A percentile compares a stretch with the other conserved stretches of the same genome.
Evolutionary conservation across 53 echinoderm and acorn worm species (phyloP).

Genomic region (Actinopyga echinites): DNA sequence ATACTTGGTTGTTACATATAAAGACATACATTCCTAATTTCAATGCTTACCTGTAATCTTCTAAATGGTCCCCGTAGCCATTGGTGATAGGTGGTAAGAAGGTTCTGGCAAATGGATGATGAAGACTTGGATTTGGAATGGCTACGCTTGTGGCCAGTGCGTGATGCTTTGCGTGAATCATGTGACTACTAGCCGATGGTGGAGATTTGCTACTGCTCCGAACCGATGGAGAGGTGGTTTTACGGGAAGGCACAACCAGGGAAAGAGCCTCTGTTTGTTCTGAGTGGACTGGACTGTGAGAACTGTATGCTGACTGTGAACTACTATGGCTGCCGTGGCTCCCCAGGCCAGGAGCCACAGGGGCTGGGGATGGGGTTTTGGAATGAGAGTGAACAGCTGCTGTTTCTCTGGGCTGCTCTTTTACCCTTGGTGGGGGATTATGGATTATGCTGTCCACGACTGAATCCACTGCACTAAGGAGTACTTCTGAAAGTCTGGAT

Average conservation of each 20-base stretch:
- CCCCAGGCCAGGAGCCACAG: neutral
- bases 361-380: slow-evolving; percentile 17
- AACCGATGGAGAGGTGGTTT: slow-evolving; percentile 36
- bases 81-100: slow-evolving; percentile 2
- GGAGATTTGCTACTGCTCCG: slow-evolving; percentile 43
- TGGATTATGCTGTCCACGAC: slow-evolving; percentile 57
- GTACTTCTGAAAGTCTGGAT: slow-evolving; percentile 60
- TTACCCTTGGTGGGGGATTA: slow-evolving; percentile 36
- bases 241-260: slow-evolving; percentile 80
- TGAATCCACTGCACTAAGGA: slow-evolving; percentile 63
- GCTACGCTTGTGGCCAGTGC: slow-evolving; percentile 90
- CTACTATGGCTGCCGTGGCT: neutral
- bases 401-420: slow-evolving; percentile 49
- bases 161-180: slow-evolving; percentile 18
- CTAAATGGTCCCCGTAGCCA: slow-evolving; percentile 6
- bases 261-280: slow-evolving; percentile 94
- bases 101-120: slow-evolving; percentile 75
- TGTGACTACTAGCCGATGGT: slow-evolving; percentile 2
- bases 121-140: slow-evolving; percentile 96
- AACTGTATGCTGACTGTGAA: neutral
- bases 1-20: too few relatives aligned
- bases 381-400: slow-evolving; percentile 35
- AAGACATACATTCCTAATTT: too few relatives aligned
- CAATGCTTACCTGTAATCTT: slow-evolving; percentile 25
- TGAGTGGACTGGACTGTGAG: slow-evolving; percentile 16